Base-by-base conservation (phyloP, 2,797 vertebrate species). In the Hypotaenidia okinawae region DNA sequence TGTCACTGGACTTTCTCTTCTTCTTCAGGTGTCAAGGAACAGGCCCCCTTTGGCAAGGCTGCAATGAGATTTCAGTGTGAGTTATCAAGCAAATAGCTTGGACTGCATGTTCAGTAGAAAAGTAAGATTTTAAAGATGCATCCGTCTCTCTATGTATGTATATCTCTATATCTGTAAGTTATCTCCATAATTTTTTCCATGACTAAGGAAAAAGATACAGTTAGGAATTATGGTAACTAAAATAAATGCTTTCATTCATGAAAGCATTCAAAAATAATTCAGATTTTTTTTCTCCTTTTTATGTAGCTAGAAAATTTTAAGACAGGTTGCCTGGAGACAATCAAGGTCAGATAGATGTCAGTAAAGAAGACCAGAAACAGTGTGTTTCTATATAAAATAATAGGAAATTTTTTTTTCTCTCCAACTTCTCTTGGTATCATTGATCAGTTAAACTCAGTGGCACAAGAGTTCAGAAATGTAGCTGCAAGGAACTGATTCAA, bases 31-130 rank as follows among this genome's bases (percentile, higher is more conserved):
- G 32, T 8, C 4, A 5, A 59, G 39, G n/a, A 11, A 66, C 35
- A 58, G 2, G 4, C 11, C 7, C 6, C 1, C 14, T 70, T 55
- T 47, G 27, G 32, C 0, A 0, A 75, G 16, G 8, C 6, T 10
- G 43, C 6, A 8, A 3, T 2, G 11, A 59, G 35, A 74, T 47
- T 52, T 61, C 57, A 27, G 17, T 16, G 37, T 66, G 55, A 57
- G 6, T 55, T 83, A 59, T 13, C 17, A 80, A 21, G 28, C 11
- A 70, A 64, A 23, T 3, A 43, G 16, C 43, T 43, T 43, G 43
- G 43, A 43, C 43, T 18, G 43, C 17, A 18, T 43, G 17, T 43
- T 43, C 43, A 43, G 43, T 43, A 43, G 43, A 43, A 43, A 43
- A 43, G 43, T 43, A 43, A 43, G 43, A 62, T 59, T 84, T 94